Evolutionary conservation across 2,888 invertebrate species (phyloP).

Genomic region (Agrilus biguttatus): DNA sequence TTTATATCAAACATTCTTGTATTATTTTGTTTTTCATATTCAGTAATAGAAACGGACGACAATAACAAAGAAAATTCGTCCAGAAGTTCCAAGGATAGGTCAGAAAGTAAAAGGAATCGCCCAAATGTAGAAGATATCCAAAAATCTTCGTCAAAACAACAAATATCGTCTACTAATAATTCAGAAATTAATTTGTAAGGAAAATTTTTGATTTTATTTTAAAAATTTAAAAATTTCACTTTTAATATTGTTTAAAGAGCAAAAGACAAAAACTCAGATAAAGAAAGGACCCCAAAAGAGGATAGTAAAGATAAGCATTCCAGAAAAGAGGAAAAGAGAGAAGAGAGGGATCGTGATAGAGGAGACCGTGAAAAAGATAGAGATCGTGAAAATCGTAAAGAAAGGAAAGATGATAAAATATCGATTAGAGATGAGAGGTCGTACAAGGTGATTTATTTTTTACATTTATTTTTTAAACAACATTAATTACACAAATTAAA

Average conservation of each 20-base stretch:
- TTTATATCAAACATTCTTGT: constrained; percentile 1
- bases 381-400: constrained; percentile 43
- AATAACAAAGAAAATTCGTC: constrained; percentile 12
- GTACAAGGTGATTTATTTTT: constrained; percentile 23
- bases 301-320: constrained; percentile 35
- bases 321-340: constrained; percentile 38
- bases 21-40: background rate
- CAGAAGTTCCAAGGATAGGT: constrained; percentile 18
- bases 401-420: constrained; percentile 35
- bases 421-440: constrained; percentile 25
- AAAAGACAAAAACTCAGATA: constrained; percentile 24
- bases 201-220: no score
- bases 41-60: constrained; percentile 6
- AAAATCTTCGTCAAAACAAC: constrained; percentile 14
- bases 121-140: constrained; percentile 15
- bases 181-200: no score
- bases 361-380: constrained; percentile 48
- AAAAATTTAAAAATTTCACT: no score
- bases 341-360: constrained; percentile 35
- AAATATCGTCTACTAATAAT: constrained; percentile 1
- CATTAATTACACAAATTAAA: background rate
- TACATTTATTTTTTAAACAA: background rate
- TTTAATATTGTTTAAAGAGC: constrained; percentile 2
- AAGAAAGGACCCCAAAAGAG: constrained; percentile 27
- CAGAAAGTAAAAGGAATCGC: constrained; percentile 18